A percentile compares a stretch with the other conserved stretches of the same genome.
Conservation (phyloP, 2,113 vertebrate genomes). For the Scartelaos histophorus region DNA sequence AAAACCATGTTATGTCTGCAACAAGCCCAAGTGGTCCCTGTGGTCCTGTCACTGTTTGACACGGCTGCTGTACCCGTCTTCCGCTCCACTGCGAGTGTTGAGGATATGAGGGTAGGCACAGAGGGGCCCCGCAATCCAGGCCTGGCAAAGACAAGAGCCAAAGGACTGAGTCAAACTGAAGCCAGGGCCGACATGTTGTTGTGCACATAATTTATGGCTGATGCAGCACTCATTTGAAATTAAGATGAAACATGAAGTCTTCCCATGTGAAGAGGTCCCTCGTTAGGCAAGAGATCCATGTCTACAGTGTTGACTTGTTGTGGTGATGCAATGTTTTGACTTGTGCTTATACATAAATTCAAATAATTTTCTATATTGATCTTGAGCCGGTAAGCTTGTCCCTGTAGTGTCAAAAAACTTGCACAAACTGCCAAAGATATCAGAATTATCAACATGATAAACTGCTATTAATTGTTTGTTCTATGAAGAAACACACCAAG, state of each 20-base stretch:
- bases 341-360: constrained; percentile 45
- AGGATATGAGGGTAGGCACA: constrained; percentile 63
- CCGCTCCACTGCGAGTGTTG: constrained; percentile 66
- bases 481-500: constrained; percentile 39
- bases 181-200: constrained; percentile 56
- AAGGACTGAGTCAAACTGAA: constrained; percentile 62
- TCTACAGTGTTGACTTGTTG: constrained; percentile 25
- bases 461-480: constrained; percentile 42
- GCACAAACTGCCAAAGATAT: constrained; percentile 21
- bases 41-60: constrained; percentile 64
- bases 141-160: constrained; percentile 58
- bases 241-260: constrained; percentile 53
- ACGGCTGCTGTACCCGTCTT: constrained; percentile 68
- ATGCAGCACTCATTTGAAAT: constrained; percentile 66
- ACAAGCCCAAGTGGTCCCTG: constrained; percentile 58
- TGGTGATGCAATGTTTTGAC: constrained; percentile 31
- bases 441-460: constrained; percentile 23
- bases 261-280: constrained; percentile 33
- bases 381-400: constrained; percentile 8
- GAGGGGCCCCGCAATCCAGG: constrained; percentile 53
- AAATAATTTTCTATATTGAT: constrained; percentile 40
- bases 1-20: constrained; percentile 52
- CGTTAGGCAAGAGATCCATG: constrained; percentile 38
- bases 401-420: constrained; percentile 20
- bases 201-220: constrained; percentile 68